Conservation (phyloP, 2,797 vertebrate genomes). For the Rhabdomys pumilio region DNA sequence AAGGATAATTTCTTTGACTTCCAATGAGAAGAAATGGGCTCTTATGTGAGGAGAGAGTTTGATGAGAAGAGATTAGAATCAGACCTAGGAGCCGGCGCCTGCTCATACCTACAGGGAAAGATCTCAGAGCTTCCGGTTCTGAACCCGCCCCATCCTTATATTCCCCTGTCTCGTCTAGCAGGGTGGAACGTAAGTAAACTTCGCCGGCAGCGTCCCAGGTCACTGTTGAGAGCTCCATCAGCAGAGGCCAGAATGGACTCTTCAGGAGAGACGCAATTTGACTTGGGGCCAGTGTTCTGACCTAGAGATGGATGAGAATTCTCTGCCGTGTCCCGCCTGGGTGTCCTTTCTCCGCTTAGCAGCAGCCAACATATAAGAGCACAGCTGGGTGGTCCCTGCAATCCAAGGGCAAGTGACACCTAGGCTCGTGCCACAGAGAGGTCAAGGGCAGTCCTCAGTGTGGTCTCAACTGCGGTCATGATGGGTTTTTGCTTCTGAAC, state of each 20-base stretch:
- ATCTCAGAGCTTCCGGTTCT: neutral
- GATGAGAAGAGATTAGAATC: neutral
- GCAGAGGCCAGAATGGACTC: neutral
- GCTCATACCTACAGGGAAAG: neutral
- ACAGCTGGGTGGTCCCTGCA: neutral
- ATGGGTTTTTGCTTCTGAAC: neutral
- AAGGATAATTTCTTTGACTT: neutral
- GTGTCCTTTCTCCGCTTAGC: too few species aligned
- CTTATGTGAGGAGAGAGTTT: neutral
- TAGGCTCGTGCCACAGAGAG: neutral
- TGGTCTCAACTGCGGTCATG: neutral
- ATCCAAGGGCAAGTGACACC: neutral
- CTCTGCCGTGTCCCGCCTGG: neutral
- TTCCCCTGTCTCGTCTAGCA: neutral
- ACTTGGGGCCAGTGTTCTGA: neutral
- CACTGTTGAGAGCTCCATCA: neutral
- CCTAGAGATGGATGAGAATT: neutral
- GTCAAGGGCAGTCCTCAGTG: neutral
- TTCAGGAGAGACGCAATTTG: neutral
- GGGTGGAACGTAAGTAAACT: constrained; percentile 33
- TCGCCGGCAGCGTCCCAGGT: neutral
- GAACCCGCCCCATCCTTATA: neutral
- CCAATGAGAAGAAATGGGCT: neutral
- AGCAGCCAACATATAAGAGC: neutral
- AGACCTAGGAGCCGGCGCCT: neutral